These are phyloP conservation scores for Drosophila eohydei DNA, from an alignment of 2,888 invertebrate genomes.

Conservation along the genomic window DNA sequence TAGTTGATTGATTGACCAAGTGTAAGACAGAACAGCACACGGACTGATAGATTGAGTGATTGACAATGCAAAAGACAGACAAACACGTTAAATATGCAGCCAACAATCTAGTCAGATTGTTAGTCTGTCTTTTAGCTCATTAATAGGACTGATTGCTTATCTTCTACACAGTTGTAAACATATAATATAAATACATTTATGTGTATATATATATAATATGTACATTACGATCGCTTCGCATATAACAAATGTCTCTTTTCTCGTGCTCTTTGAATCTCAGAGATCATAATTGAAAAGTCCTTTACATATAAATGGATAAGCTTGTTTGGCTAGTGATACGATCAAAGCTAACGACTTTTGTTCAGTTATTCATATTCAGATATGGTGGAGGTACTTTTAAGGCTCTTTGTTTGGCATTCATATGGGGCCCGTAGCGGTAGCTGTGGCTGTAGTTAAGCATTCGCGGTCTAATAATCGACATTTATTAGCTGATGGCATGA, in stretches of 20 bases:
- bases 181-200: not conserved
- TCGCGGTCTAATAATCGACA: conserved; percentile 1
- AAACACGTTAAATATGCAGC: not conserved
- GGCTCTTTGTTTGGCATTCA: conserved; percentile 1
- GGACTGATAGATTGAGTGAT: not conserved
- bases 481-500: conserved; percentile 42
- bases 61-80: not conserved
- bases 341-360: not conserved
- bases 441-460: not conserved
- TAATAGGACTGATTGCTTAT: not conserved
- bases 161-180: not conserved
- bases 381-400: not conserved
- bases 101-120: not conserved
- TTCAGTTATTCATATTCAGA: not conserved
- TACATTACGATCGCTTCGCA: not conserved
- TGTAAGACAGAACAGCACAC: not conserved
- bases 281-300: conserved; percentile 1
- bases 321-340: not conserved
- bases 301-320: not conserved
- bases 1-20: not conserved
- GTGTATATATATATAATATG: not conserved
- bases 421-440: not conserved
- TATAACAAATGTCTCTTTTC: not conserved
- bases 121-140: not conserved
- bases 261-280: not conserved